These are phyloP conservation scores for Phymatocera aterrima DNA, from an alignment of 2,888 invertebrate species.

Conservation along the genomic window DNA sequence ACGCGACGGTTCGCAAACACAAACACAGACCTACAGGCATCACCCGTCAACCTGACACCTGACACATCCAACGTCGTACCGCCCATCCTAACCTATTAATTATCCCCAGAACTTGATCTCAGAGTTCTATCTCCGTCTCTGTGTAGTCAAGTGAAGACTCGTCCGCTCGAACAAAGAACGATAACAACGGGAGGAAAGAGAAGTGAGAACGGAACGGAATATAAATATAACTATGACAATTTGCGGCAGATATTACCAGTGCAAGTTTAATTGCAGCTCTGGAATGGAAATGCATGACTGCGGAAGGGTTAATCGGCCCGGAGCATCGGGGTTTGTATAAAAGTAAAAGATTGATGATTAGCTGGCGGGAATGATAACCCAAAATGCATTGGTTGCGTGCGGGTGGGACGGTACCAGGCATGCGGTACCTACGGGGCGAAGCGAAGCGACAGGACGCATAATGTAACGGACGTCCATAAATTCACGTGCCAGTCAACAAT, in stretches of 20 bases:
- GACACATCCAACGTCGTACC: slow-evolving; percentile 33
- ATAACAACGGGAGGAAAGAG: background rate
- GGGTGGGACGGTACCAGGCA: slow-evolving; percentile 70
- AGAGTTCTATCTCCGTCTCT: background rate
- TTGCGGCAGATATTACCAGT: background rate
- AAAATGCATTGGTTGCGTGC: slow-evolving; percentile 69
- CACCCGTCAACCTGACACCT: slow-evolving; percentile 40
- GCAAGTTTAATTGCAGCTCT: slow-evolving; percentile 10
- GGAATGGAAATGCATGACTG: slow-evolving; percentile 31
- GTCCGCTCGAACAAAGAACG: background rate
- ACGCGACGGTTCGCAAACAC: slow-evolving; percentile 40
- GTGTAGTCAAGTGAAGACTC: background rate
- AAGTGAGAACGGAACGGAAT: too few species aligned
- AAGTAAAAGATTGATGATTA: slow-evolving; percentile 47
- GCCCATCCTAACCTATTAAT: slow-evolving; percentile 35
- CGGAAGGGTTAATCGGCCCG: slow-evolving; percentile 32
- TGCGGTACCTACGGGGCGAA: slow-evolving; percentile 67
- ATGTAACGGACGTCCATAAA: slow-evolving; percentile 74
- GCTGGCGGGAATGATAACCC: slow-evolving; percentile 53
- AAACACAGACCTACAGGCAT: slow-evolving; percentile 22
- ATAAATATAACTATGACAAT: background rate
- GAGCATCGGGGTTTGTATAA: slow-evolving; percentile 32
- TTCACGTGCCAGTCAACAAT: slow-evolving; percentile 74
- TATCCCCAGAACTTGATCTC: slow-evolving; percentile 31
- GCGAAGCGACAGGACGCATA: slow-evolving; percentile 69